These are phyloP conservation scores for Planococcus citri DNA, from an alignment of 1,140 invertebrate genomes.

Conservation along the genomic window DNA sequence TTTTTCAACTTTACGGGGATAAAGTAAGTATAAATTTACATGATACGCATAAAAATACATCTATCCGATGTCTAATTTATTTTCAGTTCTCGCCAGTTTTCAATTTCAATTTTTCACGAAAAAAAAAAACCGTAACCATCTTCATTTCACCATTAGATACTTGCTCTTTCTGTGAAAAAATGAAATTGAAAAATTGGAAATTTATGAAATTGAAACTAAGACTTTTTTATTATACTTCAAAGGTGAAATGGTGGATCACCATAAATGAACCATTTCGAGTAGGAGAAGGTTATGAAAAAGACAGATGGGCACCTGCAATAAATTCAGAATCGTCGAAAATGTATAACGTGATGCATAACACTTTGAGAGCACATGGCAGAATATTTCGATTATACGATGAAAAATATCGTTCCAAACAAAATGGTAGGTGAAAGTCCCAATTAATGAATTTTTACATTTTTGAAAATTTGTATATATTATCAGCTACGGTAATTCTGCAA, in stretches of 20 bases:
- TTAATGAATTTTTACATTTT: neutral
- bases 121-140: no score
- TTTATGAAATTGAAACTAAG: no score
- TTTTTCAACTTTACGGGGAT: constrained; percentile 40
- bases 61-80: no score
- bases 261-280: constrained; percentile 58
- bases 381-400: constrained; percentile 51
- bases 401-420: constrained; percentile 43
- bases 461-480: neutral
- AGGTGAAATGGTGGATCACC: constrained; percentile 50
- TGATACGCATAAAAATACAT: no score
- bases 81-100: no score
- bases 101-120: no score
- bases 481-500: neutral
- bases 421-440: constrained; percentile 34
- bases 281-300: constrained; percentile 46
- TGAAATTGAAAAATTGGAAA: no score
- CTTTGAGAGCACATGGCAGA: constrained; percentile 48
- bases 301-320: constrained; percentile 31
- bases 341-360: constrained; percentile 47
- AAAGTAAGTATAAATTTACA: constrained; percentile 27
- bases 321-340: constrained; percentile 40
- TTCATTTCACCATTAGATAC: no score
- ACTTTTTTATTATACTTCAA: no score
- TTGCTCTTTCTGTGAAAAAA: no score